Evolutionary conservation across 2,113 vertebrate genomes (phyloP).

Genomic region (Camelus dromedarius): DNA sequence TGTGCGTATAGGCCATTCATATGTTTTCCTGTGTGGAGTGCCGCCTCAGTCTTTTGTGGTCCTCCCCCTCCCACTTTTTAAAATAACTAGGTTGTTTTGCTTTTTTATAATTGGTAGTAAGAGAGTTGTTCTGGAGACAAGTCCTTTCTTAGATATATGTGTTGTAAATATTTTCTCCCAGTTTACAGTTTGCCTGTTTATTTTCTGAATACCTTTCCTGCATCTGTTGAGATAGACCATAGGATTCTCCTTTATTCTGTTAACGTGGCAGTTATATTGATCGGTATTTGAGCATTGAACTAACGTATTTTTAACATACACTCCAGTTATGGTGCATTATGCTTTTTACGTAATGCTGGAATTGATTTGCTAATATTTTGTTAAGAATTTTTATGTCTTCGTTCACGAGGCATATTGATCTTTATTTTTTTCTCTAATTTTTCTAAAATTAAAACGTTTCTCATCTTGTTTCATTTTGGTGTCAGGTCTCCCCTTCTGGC

Average conservation of each 20-base stretch:
- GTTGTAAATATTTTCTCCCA: conserved; percentile 20
- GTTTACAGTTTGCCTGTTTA: neutral
- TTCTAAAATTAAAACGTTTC: neutral
- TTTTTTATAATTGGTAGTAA: conserved; percentile 33
- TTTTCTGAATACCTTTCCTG: neutral
- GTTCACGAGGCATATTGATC: neutral
- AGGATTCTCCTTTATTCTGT: neutral
- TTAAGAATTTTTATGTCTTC: neutral
- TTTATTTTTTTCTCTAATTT: neutral
- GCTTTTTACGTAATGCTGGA: neutral
- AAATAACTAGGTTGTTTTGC: neutral
- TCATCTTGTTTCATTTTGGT: neutral
- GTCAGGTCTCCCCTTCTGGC: too few relatives aligned
- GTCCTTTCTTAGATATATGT: neutral
- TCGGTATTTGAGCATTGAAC: neutral
- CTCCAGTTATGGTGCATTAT: neutral
- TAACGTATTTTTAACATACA: neutral
- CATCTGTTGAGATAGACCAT: neutral
- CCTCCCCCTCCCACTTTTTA: neutral
- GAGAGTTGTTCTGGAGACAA: neutral
- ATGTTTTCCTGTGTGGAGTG: neutral
- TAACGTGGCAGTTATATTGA: neutral
- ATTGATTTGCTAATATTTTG: neutral
- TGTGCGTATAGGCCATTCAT: neutral
- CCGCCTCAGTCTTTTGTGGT: neutral